Conservation (phyloP, 2,113 vertebrate species). For the Sylvia atricapilla region DNA sequence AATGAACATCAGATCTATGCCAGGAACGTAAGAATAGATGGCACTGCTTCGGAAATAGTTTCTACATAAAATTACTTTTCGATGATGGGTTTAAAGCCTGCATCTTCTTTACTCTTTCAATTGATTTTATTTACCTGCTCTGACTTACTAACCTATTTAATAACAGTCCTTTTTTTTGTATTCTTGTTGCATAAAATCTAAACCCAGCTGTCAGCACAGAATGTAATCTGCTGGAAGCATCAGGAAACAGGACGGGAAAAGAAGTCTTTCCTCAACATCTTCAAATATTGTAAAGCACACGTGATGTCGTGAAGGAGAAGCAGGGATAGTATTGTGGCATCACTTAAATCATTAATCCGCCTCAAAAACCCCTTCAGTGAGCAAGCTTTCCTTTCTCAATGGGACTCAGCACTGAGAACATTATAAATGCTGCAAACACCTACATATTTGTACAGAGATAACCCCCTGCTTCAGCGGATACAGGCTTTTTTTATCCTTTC, state of each 20-base stretch:
- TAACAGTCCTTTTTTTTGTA: neutral
- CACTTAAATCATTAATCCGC: neutral
- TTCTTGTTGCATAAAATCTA: neutral
- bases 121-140: neutral
- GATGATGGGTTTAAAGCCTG: neutral
- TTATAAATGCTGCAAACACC: slow-evolving; percentile 59
- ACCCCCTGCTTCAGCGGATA: slow-evolving; percentile 49
- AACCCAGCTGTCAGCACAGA: neutral
- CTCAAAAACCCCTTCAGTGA: neutral
- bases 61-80: neutral
- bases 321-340: neutral
- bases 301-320: neutral
- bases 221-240: neutral
- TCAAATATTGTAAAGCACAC: neutral
- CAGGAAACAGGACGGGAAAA: neutral
- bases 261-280: neutral
- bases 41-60: neutral
- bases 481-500: slow-evolving; percentile 66
- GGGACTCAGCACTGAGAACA: slow-evolving; percentile 24
- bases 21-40: neutral
- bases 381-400: slow-evolving; percentile 29
- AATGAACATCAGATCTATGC: slow-evolving; percentile 9
- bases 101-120: neutral
- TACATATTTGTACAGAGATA: slow-evolving; percentile 68
- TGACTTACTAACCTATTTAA: neutral